Evolutionary conservation across 2,797 vertebrate genomes (phyloP).

Genomic region (Malacoctenus gilli): DNA sequence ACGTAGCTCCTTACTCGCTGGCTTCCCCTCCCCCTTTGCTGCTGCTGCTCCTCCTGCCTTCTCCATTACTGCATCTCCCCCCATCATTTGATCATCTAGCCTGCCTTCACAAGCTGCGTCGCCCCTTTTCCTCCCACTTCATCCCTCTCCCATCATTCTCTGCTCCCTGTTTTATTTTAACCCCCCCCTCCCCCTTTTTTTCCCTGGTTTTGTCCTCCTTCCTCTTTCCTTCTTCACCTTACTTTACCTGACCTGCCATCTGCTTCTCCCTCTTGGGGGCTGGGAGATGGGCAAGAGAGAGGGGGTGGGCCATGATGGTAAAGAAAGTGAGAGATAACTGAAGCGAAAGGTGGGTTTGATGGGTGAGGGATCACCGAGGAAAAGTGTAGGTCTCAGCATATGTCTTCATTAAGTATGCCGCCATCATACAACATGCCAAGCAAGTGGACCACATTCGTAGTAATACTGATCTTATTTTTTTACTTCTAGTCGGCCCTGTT

Average conservation of each 20-base stretch:
- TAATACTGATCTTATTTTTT: too few relatives aligned
- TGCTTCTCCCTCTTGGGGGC: constrained; percentile 45
- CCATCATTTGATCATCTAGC: constrained; percentile 30
- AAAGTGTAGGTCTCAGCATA: constrained; percentile 47
- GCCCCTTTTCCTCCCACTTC: not conserved
- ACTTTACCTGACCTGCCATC: constrained; percentile 62
- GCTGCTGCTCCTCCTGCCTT: constrained; percentile 17
- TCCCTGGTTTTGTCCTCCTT: constrained; percentile 1
- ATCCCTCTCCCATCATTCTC: constrained; percentile 1
- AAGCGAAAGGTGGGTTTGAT: not conserved
- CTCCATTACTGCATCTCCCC: constrained; percentile 8
- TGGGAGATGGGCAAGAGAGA: constrained; percentile 8
- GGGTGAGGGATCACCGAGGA: constrained; percentile 20
- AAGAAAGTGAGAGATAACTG: not conserved
- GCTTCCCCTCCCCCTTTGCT: constrained; percentile 24
- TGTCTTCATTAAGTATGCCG: constrained; percentile 55
- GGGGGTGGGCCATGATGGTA: constrained; percentile 13
- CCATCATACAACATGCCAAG: constrained; percentile 39
- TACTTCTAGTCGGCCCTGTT: not conserved
- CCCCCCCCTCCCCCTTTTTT: too few relatives aligned
- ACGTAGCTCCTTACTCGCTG: not conserved
- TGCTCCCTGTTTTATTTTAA: constrained; percentile 6
- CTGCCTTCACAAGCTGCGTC: not conserved
- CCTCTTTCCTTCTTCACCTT: constrained; percentile 35
- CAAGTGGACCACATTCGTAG: constrained; percentile 34